A percentile compares a stretch with the other conserved stretches of the same genome.
Conservation (phyloP, 2,113 vertebrate genomes). For the Callaeas wilsoni region DNA sequence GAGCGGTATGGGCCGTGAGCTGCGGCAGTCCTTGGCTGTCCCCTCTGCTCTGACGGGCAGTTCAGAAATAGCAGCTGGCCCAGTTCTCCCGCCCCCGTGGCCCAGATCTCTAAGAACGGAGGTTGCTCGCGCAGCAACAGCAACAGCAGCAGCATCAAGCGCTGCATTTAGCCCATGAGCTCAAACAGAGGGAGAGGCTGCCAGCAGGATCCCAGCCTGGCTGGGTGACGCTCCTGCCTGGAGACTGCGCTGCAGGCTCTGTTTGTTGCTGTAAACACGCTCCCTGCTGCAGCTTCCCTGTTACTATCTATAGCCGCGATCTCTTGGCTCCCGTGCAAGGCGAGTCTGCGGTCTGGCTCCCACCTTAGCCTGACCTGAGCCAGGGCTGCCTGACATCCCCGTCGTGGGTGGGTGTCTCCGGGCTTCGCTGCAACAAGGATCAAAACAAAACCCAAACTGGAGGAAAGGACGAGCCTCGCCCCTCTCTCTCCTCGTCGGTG, state of each 20-base stretch:
- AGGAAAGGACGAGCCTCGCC: constrained; percentile 43
- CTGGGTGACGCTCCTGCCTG: constrained; percentile 67
- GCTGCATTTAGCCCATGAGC: constrained; percentile 65
- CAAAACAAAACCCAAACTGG: constrained; percentile 62
- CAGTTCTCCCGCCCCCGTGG: constrained; percentile 67
- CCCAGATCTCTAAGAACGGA: constrained; percentile 73
- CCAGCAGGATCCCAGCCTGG: constrained; percentile 57
- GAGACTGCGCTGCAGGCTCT: constrained; percentile 74
- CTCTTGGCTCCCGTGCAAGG: constrained; percentile 70
- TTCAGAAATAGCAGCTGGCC: constrained; percentile 78
- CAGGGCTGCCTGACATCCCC: constrained; percentile 52
- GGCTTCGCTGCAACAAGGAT: constrained; percentile 37
- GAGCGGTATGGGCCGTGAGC: not conserved
- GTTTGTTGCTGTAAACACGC: constrained; percentile 75
- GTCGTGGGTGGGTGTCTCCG: constrained; percentile 57
- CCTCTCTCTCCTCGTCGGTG: not conserved
- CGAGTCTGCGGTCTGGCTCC: constrained; percentile 64
- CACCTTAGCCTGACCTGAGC: constrained; percentile 57
- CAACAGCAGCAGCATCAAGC: constrained; percentile 51
- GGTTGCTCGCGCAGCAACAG: constrained; percentile 54
- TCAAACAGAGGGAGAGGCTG: constrained; percentile 62
- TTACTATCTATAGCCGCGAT: constrained; percentile 78
- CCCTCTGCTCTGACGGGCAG: constrained; percentile 61
- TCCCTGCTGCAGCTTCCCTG: constrained; percentile 69
- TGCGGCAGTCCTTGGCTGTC: constrained; percentile 45